Conservation (phyloP, 2,797 vertebrate species). For the Margarornis squamiger region DNA sequence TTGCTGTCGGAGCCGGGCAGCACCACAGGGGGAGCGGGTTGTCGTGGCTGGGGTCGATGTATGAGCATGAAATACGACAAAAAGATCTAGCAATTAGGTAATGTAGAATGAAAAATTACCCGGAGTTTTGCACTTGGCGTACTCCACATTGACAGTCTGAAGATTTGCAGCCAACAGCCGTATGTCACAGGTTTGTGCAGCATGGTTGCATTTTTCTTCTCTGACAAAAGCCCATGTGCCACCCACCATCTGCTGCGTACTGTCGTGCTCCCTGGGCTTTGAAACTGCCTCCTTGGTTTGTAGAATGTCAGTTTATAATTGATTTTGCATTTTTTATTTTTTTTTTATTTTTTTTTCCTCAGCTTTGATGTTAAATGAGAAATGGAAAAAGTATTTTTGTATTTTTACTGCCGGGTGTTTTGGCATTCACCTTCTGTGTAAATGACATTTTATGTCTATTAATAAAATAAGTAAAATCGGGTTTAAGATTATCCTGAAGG, state of each 20-base stretch:
- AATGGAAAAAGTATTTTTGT: background rate
- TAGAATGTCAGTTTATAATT: conserved; percentile 13
- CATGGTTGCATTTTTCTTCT: background rate
- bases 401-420: background rate
- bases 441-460: background rate
- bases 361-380: background rate
- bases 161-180: background rate
- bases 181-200: background rate
- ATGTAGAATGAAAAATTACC: background rate
- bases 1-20: background rate
- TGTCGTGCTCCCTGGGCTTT: background rate
- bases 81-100: background rate
- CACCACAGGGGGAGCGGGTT: background rate
- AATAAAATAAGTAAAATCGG: background rate
- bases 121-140: background rate
- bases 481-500: background rate
- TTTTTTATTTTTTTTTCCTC: background rate
- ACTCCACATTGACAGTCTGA: background rate
- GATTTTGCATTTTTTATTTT: conserved; percentile 3
- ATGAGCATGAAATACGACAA: background rate
- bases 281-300: background rate
- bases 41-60: background rate
- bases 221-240: background rate
- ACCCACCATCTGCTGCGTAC: background rate
- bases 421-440: background rate